Evolutionary conservation across 1,140 invertebrate species (phyloP).

Genomic region (Proales similis): DNA sequence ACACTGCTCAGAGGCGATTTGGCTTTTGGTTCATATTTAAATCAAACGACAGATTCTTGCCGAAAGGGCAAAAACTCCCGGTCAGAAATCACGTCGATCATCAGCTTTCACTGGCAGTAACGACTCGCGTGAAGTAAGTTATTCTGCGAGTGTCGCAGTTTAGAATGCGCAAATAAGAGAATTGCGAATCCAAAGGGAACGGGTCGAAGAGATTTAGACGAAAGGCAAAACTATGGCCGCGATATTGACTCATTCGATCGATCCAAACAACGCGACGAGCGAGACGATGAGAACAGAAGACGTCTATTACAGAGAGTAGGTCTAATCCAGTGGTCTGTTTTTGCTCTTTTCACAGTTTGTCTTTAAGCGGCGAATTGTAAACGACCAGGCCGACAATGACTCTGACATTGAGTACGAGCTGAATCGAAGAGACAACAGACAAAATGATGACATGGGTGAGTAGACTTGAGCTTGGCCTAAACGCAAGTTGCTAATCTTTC

Average conservation of each 20-base stretch:
- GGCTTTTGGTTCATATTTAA: background rate
- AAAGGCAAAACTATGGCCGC: slow-evolving; percentile 10
- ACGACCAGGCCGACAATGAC: slow-evolving; percentile 11
- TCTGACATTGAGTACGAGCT: slow-evolving; percentile 26
- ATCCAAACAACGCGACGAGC: too few species aligned
- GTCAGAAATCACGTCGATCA: too few species aligned
- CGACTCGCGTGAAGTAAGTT: too few species aligned
- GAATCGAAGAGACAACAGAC: slow-evolving; percentile 17
- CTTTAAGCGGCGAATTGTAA: slow-evolving; percentile 14
- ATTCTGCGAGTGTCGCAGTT: too few species aligned
- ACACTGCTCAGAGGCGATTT: background rate
- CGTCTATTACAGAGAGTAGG: slow-evolving; percentile 27
- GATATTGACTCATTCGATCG: too few species aligned
- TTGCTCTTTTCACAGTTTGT: background rate
- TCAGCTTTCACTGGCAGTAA: too few species aligned
- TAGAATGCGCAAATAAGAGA: too few species aligned
- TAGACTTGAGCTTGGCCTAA: too few species aligned
- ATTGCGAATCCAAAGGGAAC: slow-evolving; percentile 7
- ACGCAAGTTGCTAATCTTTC: too few species aligned
- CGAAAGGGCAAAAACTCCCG: slow-evolving; percentile 25
- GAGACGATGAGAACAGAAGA: slow-evolving; percentile 15
- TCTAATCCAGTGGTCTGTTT: background rate
- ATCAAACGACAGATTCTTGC: slow-evolving; percentile 31
- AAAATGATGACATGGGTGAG: slow-evolving; percentile 23
- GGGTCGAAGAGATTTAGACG: background rate